A percentile compares a stretch with the other conserved stretches of the same genome.
Conservation (phyloP, 2,888 invertebrate species). For the Teinopalpus imperialis region DNA sequence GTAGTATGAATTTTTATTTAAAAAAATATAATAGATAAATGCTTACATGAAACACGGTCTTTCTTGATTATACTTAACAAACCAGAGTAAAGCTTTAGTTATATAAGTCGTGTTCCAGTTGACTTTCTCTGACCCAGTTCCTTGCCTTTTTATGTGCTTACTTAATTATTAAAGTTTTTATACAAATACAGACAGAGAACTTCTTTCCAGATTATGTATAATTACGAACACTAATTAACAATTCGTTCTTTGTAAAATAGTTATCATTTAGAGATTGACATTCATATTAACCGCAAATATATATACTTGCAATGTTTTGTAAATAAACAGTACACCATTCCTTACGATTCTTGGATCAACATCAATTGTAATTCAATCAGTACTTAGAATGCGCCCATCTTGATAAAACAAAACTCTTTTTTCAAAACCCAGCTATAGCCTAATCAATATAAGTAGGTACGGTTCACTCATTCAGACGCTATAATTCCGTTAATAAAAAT, state of each 20-base stretch:
- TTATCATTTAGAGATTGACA: too few species aligned
- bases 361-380: not conserved
- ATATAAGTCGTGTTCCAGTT: slow-evolving; percentile 13
- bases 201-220: slow-evolving; percentile 8
- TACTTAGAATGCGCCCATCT: slow-evolving; percentile 1
- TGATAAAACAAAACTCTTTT: slow-evolving; percentile 25
- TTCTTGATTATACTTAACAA: slow-evolving; percentile 8
- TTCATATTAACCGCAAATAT: too few species aligned
- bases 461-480: slow-evolving; percentile 65
- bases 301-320: too few species aligned
- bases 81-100: slow-evolving; percentile 11
- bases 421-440: slow-evolving; percentile 42
- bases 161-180: slow-evolving; percentile 13
- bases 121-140: slow-evolving; percentile 20
- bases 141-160: slow-evolving; percentile 16
- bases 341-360: too few species aligned
- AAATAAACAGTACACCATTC: too few species aligned
- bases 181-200: slow-evolving; percentile 11
- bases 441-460: slow-evolving; percentile 77
- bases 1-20: not conserved
- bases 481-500: slow-evolving; percentile 80
- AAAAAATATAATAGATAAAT: not conserved
- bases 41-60: not conserved
- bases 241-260: slow-evolving; percentile 1
- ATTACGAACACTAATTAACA: slow-evolving; percentile 11